Evolutionary conservation across 2,888 invertebrate genomes (phyloP), one percentile per base, ranked within the genome.

Genomic region (Trileptium ribeirensis): DNA sequence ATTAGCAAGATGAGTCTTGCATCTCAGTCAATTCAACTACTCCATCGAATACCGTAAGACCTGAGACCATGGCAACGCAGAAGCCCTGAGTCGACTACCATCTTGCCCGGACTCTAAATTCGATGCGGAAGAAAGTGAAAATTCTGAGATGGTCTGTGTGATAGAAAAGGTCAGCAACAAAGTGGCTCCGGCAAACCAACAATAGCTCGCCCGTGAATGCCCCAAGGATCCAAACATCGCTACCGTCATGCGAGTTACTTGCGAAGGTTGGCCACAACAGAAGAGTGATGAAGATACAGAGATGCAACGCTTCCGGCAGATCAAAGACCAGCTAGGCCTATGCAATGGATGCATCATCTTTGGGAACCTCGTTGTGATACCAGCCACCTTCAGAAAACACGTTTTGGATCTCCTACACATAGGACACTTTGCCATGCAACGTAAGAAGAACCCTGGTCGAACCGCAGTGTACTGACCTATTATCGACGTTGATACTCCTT

Each of bases 261-360:
- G 74, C n/a, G 74, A 70, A 70, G 74, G 74, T 15, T 70, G 74
- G 74, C 74, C 74, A 34, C 74, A 8, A 31, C 8, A 70, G 74
- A 70, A 70, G n/a, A 19, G 8, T 19, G 74, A 70, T 36, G 74
- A 70, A 34, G 31, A n/a, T 34, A 15, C 74, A 15, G 74, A 70
- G n/a, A 70, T 70, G 8, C 74, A 36, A 70, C 37, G 74, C 8
- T 70, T 70, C 74, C 8, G 37, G n/a, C 74, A 31, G 31, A 19
- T 70, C n/a, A n/a, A 8, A 8, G 74, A 31, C 8, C n/a, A 8
- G 19, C n/a, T 70, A 36, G 8, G 15, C 8, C 80, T 84, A 40
- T 85, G 84, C 75, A n/a, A 19, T 3, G 80, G 70, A n/a, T 86
- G 86, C 81, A 83, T 83, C 74, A n/a, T 74, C 39, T 81, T 81